Conservation (phyloP, 2,888 invertebrate species). For the Darwinula stevensoni region DNA sequence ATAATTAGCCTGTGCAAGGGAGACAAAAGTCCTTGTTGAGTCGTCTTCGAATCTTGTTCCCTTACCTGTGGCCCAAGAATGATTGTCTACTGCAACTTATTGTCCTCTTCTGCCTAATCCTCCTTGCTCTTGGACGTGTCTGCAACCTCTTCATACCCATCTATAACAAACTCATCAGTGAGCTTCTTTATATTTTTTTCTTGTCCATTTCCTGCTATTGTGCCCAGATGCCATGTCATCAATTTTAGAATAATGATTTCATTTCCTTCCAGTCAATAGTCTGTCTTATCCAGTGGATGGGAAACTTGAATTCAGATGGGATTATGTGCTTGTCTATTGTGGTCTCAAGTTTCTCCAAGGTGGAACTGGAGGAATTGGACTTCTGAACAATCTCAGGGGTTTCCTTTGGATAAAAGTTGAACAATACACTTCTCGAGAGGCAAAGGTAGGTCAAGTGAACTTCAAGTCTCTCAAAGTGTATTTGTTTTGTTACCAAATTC, state of each 20-base stretch:
- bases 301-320: constrained; percentile 43
- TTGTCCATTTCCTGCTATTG: constrained; percentile 4
- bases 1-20: too few species aligned
- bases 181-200: constrained; percentile 14
- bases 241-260: constrained; percentile 4
- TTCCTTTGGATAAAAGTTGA: constrained; percentile 86
- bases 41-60: constrained; percentile 44
- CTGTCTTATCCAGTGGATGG: constrained; percentile 17
- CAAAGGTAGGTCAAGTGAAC: constrained; percentile 30
- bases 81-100: constrained; percentile 40
- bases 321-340: constrained; percentile 58
- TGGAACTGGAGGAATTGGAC: constrained; percentile 72
- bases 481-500: constrained; percentile 3
- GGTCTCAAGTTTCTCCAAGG: constrained; percentile 77
- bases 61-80: constrained; percentile 81
- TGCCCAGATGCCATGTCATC: constrained; percentile 6
- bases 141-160: constrained; percentile 77
- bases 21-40: too few species aligned
- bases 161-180: constrained; percentile 71
- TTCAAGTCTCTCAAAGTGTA: constrained; percentile 3
- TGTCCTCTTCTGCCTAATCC: constrained; percentile 45
- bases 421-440: constrained; percentile 76
- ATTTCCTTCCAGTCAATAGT: constrained; percentile 36
- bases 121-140: constrained; percentile 45
- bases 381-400: constrained; percentile 63